A percentile compares a stretch with the other conserved stretches of the same genome.
Conservation (phyloP, 2,113 vertebrate genomes). For the Sturnus vulgaris region DNA sequence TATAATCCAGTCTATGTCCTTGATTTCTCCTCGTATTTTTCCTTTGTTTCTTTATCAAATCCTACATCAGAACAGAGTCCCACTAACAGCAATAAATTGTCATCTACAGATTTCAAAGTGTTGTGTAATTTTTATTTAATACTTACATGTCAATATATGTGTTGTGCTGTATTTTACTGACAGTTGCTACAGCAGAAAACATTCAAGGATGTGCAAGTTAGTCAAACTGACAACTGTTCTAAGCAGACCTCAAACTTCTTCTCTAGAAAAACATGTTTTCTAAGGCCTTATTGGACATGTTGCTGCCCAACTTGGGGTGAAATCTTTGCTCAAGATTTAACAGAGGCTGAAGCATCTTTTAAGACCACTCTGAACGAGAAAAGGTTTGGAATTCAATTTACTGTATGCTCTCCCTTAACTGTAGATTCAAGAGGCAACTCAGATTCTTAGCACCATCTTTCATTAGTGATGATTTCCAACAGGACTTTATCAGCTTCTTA, state of each 20-base stretch:
- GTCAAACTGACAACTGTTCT: not conserved
- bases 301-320: not conserved
- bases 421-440: not conserved
- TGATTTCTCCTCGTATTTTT: not conserved
- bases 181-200: not conserved
- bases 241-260: not conserved
- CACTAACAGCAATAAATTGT: not conserved
- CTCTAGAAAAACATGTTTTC: not conserved
- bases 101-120: not conserved
- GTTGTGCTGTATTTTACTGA: not conserved
- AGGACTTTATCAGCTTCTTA: not conserved
- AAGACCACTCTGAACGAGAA: not conserved
- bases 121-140: not conserved
- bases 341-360: not conserved
- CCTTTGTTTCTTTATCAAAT: not conserved
- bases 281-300: not conserved
- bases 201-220: not conserved
- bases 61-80: not conserved
- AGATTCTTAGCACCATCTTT: not conserved
- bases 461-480: not conserved
- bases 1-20: not conserved
- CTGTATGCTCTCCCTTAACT: not conserved
- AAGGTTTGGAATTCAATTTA: not conserved
- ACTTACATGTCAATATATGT: not conserved
- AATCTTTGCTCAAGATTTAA: not conserved